Evolutionary conservation across 1,140 invertebrate species (phyloP), one percentile per base, ranked within the genome.

Genomic region (Drepana arcuata): DNA sequence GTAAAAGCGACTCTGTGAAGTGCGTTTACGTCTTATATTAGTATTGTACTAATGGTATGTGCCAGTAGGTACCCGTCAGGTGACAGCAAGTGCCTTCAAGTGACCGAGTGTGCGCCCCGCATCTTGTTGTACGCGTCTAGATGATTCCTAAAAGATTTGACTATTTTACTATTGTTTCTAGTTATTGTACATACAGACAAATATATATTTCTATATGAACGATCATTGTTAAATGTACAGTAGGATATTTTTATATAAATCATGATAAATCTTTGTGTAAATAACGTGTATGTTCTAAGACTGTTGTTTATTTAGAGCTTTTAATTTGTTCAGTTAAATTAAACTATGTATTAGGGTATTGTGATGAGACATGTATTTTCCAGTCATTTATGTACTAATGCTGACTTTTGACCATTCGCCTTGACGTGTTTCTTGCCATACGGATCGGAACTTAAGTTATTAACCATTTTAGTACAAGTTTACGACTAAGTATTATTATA

Each of bases 281-380:
- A 82, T 81, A 81, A 71, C 61, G 61, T 73, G 63, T 78, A 79
- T 70, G 57, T 73, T 64, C 58, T 79, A 79, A 79, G 78, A 82
- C 74, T 82, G 78, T 82, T 82, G 74, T 82, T 79, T 68, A 75
- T 68, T 70, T 74, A 79, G 71, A 78, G 69, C 61, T 62, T 82
- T 79, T 82, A 78, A 79, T 78, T 75, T 63, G 71, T 75, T 78
- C 67, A 66, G 45, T 74, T 75, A 58, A 67, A 55, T 63, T 61
- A 43, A 58, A 70, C 48, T 67, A 42, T 28, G 18, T 29, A 52
- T 57, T 67, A 64, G 56, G 43, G 35, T 64, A 59, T 55, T 52
- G 45, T 60, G 61, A 68, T 66, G 50, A 57, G 61, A 49, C 42
- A 61, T 79, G 77, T 81, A 77, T 81, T 81, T 81, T 78, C 73